Evolutionary conservation across 2,113 vertebrate species (phyloP).

Genomic region (Antechinus stuartii): DNA sequence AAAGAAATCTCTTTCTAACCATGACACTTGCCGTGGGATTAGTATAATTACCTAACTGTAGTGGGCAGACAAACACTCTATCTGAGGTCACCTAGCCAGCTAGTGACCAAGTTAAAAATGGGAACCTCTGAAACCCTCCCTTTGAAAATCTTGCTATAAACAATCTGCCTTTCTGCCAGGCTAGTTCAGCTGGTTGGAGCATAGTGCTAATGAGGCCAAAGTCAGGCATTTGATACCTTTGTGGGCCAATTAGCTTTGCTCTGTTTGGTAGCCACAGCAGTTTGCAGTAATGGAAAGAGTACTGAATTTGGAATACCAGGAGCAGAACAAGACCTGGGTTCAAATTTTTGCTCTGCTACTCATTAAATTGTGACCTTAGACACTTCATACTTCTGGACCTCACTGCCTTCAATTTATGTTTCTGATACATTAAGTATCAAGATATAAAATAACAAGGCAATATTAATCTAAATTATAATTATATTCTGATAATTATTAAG

Average conservation of each 20-base stretch:
- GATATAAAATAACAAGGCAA: neutral
- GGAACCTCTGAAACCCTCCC: neutral
- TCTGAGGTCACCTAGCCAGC: neutral
- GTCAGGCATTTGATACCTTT: conserved; percentile 4
- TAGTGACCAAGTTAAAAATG: conserved; percentile 28
- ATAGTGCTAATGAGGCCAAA: conserved; percentile 4
- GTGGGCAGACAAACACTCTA: neutral
- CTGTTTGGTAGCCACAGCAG: neutral
- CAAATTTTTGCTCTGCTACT: neutral
- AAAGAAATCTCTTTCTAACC: conserved; percentile 22
- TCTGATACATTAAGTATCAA: neutral
- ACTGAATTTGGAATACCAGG: neutral
- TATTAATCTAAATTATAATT: neutral
- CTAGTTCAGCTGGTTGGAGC: neutral
- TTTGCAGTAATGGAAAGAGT: neutral
- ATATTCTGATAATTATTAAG: neutral
- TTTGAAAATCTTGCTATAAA: neutral
- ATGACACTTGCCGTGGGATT: conserved; percentile 18
- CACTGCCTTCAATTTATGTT: neutral
- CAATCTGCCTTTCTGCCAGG: neutral
- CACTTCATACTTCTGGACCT: neutral
- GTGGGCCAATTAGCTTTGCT: conserved; percentile 25
- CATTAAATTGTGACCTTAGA: neutral
- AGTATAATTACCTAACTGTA: neutral
- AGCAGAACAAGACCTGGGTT: neutral